Evolutionary conservation across 2,113 vertebrate genomes (phyloP).

Genomic region (Ameiurus melas): DNA sequence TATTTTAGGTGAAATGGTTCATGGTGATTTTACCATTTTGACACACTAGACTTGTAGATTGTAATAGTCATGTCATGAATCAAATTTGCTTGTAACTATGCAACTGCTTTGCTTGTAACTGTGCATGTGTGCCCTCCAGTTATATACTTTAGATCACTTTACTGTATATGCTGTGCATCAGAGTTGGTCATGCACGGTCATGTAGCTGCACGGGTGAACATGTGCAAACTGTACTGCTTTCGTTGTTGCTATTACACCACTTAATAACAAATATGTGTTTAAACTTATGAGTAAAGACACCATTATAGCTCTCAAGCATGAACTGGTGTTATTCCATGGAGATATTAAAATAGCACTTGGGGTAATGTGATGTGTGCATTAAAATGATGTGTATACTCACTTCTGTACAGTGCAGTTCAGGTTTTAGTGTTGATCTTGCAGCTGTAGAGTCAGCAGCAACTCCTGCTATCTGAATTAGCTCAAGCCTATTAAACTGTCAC

Average conservation of each 20-base stretch:
- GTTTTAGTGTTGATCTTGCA: slow-evolving; percentile 40
- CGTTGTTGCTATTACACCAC: background rate
- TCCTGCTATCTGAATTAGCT: slow-evolving; percentile 22
- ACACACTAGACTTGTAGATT: background rate
- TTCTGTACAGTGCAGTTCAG: slow-evolving; percentile 9
- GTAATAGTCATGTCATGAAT: background rate
- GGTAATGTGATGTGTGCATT: background rate
- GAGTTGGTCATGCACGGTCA: slow-evolving; percentile 6
- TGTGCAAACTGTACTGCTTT: slow-evolving; percentile 10
- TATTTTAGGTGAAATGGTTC: background rate
- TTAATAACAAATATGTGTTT: background rate
- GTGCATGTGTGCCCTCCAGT: background rate
- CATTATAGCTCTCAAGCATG: background rate
- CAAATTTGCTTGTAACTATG: background rate
- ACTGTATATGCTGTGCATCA: background rate
- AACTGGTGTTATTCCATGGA: background rate
- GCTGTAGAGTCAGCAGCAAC: slow-evolving; percentile 32
- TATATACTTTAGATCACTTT: background rate
- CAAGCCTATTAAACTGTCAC: slow-evolving; percentile 50
- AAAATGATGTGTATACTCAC: slow-evolving; percentile 8
- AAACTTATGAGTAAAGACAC: background rate
- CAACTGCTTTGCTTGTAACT: background rate
- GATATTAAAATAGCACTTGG: background rate
- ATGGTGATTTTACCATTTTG: background rate
- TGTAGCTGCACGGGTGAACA: background rate